Evolutionary conservation across 2,113 vertebrate genomes (phyloP).

Genomic region (Syngnathus scovelli): DNA sequence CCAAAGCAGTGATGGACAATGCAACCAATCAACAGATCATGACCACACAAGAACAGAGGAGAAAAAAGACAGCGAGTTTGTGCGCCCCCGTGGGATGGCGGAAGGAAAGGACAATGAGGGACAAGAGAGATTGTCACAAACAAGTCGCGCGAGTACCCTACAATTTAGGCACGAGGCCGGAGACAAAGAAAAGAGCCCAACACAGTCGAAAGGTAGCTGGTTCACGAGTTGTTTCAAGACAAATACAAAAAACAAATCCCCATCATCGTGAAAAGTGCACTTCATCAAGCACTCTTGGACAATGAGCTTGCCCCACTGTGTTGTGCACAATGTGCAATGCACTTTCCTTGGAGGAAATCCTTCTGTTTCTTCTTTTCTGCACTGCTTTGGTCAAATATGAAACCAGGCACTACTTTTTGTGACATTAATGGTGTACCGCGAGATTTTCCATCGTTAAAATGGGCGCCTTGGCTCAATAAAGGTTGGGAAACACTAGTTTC

Average conservation of each 20-base stretch:
- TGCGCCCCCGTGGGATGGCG: no score
- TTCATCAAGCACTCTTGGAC: no score
- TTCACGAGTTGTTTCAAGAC: neutral
- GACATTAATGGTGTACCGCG: neutral
- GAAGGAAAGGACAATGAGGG: neutral
- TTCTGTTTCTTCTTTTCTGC: no score
- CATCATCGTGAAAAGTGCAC: neutral
- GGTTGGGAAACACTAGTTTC: neutral
- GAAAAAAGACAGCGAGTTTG: neutral
- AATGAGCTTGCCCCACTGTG: no score
- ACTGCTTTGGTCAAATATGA: no score
- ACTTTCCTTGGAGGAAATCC: no score
- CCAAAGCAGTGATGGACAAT: neutral
- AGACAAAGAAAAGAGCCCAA: neutral
- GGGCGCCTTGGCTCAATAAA: no score
- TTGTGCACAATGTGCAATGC: no score
- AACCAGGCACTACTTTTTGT: neutral
- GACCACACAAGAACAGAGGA: neutral
- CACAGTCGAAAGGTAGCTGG: neutral
- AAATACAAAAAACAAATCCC: neutral
- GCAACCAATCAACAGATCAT: no score
- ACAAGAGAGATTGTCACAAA: neutral
- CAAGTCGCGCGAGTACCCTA: neutral
- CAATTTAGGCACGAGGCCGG: neutral
- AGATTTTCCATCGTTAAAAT: neutral